phyloP scores from a whole-genome alignment of 2,797 vertebrate species.

The Pachyuromys duprasi region DNA sequence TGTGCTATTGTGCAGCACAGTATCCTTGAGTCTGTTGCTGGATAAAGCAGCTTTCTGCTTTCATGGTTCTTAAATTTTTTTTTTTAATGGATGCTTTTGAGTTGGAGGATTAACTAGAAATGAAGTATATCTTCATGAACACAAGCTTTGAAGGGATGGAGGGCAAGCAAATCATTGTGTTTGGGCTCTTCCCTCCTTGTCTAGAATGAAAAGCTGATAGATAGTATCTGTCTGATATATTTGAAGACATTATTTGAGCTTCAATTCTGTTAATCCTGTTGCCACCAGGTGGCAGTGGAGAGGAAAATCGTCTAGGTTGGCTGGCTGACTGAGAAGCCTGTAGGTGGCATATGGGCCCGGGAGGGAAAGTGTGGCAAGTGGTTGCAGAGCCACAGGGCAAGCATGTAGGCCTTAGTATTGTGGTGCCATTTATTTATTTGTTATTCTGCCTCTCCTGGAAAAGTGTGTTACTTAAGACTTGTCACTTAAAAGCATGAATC shows the following conservation, averaged over 20 bases:
- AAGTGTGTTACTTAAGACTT: neutral
- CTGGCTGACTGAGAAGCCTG: neutral
- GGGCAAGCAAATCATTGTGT: neutral
- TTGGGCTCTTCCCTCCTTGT: neutral
- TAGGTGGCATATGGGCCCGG: neutral
- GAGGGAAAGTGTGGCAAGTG: neutral
- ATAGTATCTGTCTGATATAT: neutral
- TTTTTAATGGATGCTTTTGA: neutral
- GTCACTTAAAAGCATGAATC: neutral
- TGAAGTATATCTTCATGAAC: neutral
- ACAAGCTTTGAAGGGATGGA: neutral
- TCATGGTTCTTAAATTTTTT: neutral
- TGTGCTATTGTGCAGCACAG: neutral
- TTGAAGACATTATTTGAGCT: neutral
- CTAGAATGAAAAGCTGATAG: neutral
- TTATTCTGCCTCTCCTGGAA: neutral
- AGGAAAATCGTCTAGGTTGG: neutral
- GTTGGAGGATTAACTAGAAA: neutral
- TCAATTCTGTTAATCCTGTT: neutral
- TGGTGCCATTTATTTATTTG: neutral
- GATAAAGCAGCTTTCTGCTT: neutral
- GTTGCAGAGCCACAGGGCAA: neutral
- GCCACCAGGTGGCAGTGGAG: slow-evolving; percentile 57
- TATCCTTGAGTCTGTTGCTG: neutral
- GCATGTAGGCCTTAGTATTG: neutral